Conservation (phyloP, 1,140 invertebrate genomes). For the Trichomalopsis sarcophagae region DNA sequence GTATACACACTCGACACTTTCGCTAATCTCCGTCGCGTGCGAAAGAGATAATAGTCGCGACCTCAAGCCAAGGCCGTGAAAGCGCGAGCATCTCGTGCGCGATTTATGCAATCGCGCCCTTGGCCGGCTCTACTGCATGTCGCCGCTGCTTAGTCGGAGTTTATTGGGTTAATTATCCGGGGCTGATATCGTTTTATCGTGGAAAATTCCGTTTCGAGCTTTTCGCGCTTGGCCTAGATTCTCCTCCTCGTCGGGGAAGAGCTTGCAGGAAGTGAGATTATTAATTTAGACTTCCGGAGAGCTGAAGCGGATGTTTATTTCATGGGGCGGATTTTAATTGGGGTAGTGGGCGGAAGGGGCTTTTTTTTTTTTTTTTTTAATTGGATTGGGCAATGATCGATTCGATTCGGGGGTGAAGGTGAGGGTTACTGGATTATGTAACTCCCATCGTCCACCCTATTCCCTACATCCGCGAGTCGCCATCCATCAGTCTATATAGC, state of each 20-base stretch:
- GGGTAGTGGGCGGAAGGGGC: no score
- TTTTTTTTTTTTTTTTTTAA: no score
- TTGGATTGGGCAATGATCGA: no score
- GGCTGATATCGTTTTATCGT: background rate
- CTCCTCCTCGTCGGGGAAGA: background rate
- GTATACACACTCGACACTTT: background rate
- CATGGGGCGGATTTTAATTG: background rate
- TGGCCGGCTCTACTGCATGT: background rate
- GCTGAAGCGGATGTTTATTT: background rate
- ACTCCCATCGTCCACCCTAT: no score
- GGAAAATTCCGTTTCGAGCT: background rate
- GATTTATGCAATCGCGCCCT: slow-evolving; percentile 7
- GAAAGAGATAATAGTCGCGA: background rate
- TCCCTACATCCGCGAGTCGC: no score
- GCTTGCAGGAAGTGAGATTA: background rate
- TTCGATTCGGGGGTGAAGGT: no score
- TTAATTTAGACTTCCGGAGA: background rate
- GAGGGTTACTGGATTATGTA: no score
- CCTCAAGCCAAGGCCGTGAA: background rate
- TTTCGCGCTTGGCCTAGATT: slow-evolving; percentile 12
- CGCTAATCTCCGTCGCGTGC: background rate
- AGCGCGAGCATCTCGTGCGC: background rate
- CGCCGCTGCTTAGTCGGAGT: background rate
- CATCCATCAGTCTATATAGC: background rate
- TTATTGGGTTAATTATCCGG: slow-evolving; percentile 24